Conservation (phyloP, 2,888 invertebrate genomes). For the Schizotus pectinicornis region DNA sequence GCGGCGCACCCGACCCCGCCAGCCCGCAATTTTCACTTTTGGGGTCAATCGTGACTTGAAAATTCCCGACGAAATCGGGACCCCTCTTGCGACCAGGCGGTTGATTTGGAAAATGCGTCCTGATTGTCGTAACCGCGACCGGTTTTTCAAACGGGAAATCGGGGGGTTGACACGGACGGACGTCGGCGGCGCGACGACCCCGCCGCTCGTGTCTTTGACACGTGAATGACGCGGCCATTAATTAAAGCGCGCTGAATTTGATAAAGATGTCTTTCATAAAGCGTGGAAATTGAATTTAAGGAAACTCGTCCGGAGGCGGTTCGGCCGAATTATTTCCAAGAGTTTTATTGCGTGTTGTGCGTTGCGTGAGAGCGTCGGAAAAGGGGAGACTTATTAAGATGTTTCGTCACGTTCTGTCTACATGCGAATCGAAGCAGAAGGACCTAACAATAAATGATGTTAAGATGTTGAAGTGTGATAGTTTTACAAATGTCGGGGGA, state of each 20-base stretch:
- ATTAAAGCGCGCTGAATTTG: conserved; percentile 30
- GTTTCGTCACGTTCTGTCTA: conserved; percentile 42
- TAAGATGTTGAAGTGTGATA: conserved; percentile 48
- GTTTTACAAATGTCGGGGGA: conserved; percentile 43
- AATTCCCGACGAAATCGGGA: too few species aligned
- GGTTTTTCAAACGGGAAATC: not conserved
- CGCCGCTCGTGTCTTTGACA: conserved; percentile 29
- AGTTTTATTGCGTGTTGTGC: conserved; percentile 24
- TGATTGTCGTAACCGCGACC: too few species aligned
- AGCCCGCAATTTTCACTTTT: conserved; percentile 19
- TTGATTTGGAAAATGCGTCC: too few species aligned
- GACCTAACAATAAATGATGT: conserved; percentile 49
- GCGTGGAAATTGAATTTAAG: conserved; percentile 18
- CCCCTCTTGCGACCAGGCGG: too few species aligned
- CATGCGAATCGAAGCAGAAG: conserved; percentile 45
- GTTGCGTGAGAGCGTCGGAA: conserved; percentile 20
- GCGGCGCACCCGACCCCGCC: conserved; percentile 10
- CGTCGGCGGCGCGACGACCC: too few species aligned
- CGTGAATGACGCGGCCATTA: conserved; percentile 29
- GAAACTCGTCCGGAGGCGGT: conserved; percentile 13
- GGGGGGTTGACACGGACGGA: not conserved
- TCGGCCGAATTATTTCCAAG: conserved; percentile 12
- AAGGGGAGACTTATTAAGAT: conserved; percentile 30
- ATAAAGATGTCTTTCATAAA: conserved; percentile 28
- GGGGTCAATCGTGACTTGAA: too few species aligned